Conservation (phyloP, 2,113 vertebrate species). For the Strix aluco region DNA sequence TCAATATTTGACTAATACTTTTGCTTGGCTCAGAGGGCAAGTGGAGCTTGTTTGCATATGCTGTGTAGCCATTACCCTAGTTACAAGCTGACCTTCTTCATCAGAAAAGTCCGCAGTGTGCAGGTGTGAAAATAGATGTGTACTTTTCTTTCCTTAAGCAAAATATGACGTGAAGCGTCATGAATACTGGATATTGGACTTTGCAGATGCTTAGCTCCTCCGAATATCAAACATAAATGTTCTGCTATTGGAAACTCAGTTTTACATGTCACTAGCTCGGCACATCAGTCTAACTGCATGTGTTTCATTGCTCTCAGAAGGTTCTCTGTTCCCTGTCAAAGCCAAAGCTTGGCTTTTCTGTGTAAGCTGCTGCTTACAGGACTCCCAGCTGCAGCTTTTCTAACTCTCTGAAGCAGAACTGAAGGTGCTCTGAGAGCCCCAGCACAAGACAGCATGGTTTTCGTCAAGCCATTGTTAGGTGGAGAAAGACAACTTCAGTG, state of each 20-base stretch:
- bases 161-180: background rate
- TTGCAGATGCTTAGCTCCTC: background rate
- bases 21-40: background rate
- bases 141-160: background rate
- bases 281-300: background rate
- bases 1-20: background rate
- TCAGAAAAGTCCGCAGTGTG: background rate
- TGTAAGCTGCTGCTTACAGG: background rate
- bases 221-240: background rate
- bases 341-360: background rate
- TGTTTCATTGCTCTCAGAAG: background rate
- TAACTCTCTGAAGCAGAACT: background rate
- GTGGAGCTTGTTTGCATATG: background rate
- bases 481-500: background rate
- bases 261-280: background rate
- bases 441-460: background rate
- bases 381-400: background rate
- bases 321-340: background rate
- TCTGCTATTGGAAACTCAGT: background rate
- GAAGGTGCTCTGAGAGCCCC: background rate
- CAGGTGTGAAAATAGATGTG: background rate
- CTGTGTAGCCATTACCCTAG: background rate
- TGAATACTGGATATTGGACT: background rate
- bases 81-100: background rate
- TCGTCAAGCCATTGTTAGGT: background rate